Conservation (phyloP, 1,140 invertebrate species). For the Cotesia typhae region DNA sequence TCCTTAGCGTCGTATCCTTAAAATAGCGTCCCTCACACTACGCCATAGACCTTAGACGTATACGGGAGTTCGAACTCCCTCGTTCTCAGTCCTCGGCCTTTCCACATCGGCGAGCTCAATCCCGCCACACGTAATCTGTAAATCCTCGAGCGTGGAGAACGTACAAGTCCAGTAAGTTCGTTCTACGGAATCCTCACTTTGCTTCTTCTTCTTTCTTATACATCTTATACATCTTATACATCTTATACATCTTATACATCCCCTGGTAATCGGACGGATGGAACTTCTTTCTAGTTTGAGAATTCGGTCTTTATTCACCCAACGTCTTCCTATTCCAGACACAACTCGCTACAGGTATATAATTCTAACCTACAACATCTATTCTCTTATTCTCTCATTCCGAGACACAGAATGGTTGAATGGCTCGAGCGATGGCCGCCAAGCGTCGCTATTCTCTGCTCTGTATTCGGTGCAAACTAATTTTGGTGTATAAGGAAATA, state of each 20-base stretch:
- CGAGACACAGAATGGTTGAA: no score
- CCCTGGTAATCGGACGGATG: conserved; percentile 31
- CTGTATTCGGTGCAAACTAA: no score
- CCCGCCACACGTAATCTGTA: conserved; percentile 59
- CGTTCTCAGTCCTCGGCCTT: conserved; percentile 18
- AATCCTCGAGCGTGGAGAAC: conserved; percentile 55
- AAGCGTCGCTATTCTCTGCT: no score
- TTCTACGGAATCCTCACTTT: conserved; percentile 53
- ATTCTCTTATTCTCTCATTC: neutral
- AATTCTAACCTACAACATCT: neutral
- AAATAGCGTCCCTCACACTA: no score
- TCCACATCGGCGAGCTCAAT: conserved; percentile 45
- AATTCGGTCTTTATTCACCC: conserved; percentile 25
- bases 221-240: conserved; percentile 12
- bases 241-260: conserved; percentile 17
- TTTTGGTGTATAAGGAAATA: no score
- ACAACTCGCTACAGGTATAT: no score
- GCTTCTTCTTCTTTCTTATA: no score
- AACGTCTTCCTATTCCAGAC: neutral
- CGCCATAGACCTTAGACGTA: neutral
- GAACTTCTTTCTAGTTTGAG: conserved; percentile 20
- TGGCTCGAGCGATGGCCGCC: no score
- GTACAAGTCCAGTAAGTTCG: conserved; percentile 60
- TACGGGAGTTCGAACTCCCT: neutral
- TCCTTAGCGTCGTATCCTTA: conserved; percentile 28